These are phyloP conservation scores for Cephalopterus ornatus DNA, from an alignment of 2,113 vertebrate species.

Conservation along the genomic window DNA sequence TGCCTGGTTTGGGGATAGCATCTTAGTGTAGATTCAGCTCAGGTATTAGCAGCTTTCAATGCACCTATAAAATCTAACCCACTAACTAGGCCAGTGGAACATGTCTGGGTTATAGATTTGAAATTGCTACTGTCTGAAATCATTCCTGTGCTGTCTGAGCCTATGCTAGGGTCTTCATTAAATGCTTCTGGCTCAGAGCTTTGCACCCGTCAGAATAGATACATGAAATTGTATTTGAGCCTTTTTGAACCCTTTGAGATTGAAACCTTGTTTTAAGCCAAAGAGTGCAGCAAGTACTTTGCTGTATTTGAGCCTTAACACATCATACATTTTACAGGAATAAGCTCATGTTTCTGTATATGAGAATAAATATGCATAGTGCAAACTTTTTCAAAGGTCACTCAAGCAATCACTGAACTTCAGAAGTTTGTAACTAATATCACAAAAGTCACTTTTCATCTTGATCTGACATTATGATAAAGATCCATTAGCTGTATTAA, in stretches of 20 bases:
- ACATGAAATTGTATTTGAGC: not conserved
- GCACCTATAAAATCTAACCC: not conserved
- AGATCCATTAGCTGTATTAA: not conserved
- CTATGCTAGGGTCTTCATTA: not conserved
- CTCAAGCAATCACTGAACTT: not conserved
- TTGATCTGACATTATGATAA: not conserved
- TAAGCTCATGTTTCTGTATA: not conserved
- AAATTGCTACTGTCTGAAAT: not conserved
- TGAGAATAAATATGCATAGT: not conserved
- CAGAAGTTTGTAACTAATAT: not conserved
- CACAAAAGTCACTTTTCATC: not conserved
- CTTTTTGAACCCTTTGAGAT: not conserved
- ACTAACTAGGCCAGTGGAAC: not conserved
- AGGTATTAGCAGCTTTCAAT: not conserved
- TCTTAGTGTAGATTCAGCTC: not conserved
- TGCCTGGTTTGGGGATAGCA: not conserved
- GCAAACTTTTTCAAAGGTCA: not conserved
- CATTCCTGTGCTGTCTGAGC: not conserved
- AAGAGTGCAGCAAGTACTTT: not conserved
- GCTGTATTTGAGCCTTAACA: not conserved
- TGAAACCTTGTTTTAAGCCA: not conserved
- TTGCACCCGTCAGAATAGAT: not conserved
- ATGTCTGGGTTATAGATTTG: not conserved
- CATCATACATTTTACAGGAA: not conserved
- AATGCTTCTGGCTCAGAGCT: not conserved